Conservation (phyloP, 2,113 vertebrate genomes). For the Phalacrocorax brasilianus region DNA sequence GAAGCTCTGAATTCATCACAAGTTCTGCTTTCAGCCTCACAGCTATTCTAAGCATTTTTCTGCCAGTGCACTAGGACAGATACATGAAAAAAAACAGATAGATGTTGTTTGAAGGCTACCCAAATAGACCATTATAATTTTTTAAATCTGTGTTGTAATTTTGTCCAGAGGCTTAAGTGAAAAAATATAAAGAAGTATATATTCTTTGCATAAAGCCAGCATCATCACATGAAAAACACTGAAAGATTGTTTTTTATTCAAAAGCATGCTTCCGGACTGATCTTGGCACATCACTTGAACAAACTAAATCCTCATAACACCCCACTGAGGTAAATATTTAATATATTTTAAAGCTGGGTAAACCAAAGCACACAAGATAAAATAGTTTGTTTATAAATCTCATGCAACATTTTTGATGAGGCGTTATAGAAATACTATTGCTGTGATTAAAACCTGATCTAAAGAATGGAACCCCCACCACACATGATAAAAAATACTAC, state of each 20-base stretch:
- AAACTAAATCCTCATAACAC: neutral
- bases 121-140: neutral
- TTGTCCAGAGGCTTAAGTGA: neutral
- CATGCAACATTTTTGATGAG: neutral
- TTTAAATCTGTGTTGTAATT: neutral
- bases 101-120: neutral
- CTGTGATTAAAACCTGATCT: neutral
- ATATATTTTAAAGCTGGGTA: constrained; percentile 10
- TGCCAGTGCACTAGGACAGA: neutral
- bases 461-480: neutral
- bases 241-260: constrained; percentile 2
- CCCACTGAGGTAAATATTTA: constrained; percentile 26
- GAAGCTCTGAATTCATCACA: constrained; percentile 43
- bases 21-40: neutral
- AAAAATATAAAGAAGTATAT: neutral
- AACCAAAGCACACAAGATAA: neutral
- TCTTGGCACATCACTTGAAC: constrained; percentile 1
- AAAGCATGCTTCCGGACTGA: constrained; percentile 9
- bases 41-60: constrained; percentile 17
- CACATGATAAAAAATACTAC: neutral
- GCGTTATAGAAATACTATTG: neutral
- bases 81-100: neutral
- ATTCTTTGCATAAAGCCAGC: neutral
- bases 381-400: neutral
- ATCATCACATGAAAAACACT: neutral